Percentiles rank a stretch among this genome's conserved stretches.
Conservation (phyloP, 2,797 vertebrate genomes). For the Paramormyrops hopkinsi region DNA sequence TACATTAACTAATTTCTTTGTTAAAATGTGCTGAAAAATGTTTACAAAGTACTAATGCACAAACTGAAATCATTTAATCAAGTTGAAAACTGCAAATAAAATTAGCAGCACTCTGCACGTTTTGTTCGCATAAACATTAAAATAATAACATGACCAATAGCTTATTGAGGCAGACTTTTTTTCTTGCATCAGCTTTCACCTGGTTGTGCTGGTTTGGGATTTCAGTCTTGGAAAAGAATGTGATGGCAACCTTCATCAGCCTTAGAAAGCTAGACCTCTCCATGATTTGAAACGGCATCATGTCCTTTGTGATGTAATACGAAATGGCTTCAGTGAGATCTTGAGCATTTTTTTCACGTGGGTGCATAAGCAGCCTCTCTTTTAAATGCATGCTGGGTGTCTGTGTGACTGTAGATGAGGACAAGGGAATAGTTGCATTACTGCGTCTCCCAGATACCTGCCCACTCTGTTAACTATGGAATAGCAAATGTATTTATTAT, state of each 20-base stretch:
- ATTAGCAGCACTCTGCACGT: not conserved
- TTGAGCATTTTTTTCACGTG: not conserved
- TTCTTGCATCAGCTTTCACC: not conserved
- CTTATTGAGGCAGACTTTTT: not conserved
- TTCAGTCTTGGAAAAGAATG: not conserved
- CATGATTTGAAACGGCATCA: not conserved
- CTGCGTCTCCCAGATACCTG: not conserved
- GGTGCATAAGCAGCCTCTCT: not conserved
- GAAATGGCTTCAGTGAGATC: not conserved
- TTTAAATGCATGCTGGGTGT: not conserved
- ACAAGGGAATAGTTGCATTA: not conserved
- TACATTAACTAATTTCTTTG: not conserved
- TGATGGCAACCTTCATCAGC: not conserved
- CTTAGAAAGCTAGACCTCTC: not conserved
- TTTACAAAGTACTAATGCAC: not conserved
- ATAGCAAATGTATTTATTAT: not conserved
- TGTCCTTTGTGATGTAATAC: not conserved
- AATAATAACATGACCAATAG: not conserved
- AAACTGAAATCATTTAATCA: not conserved
- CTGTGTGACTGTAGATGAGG: not conserved
- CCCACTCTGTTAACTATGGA: not conserved
- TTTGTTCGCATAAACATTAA: not conserved
- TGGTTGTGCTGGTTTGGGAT: not conserved
- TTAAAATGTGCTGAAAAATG: not conserved
- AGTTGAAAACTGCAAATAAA: not conserved